These are phyloP conservation scores for Corbicula japonica DNA, from an alignment of 2,888 invertebrate species.

Conservation along the genomic window DNA sequence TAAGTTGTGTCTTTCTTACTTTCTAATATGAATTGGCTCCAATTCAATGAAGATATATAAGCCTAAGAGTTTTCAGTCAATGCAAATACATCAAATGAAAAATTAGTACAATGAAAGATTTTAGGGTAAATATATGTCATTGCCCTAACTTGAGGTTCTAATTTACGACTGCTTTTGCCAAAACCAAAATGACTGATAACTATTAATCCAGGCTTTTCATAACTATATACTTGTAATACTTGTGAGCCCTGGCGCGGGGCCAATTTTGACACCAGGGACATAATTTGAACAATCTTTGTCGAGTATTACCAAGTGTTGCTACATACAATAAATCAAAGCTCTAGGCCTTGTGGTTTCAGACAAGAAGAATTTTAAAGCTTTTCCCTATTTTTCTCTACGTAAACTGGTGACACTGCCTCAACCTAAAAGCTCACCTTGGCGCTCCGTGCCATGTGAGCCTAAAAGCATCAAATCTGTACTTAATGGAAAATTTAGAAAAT, in stretches of 20 bases:
- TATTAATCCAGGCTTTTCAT: constrained; percentile 4
- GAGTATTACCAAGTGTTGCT: no score
- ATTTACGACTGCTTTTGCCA: not conserved
- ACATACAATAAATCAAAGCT: no score
- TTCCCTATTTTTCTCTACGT: no score
- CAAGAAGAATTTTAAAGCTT: no score
- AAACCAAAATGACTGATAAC: constrained; percentile 1
- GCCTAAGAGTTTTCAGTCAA: not conserved
- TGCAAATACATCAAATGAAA: constrained; percentile 2
- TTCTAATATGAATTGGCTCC: not conserved
- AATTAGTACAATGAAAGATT: not conserved
- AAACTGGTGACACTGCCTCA: no score
- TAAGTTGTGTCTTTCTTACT: constrained; percentile 2
- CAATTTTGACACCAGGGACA: no score
- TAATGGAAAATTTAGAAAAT: not conserved
- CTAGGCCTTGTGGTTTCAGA: no score
- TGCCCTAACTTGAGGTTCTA: not conserved
- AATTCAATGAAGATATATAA: not conserved
- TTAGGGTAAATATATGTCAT: not conserved
- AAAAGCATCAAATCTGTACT: not conserved
- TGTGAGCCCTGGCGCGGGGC: constrained; percentile 1
- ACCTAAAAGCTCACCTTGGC: no score
- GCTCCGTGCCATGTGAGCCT: not conserved
- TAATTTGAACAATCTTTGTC: no score
- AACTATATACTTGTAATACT: not conserved